Evolutionary conservation across 35 echinoderm and acorn worm species (phyloP), one percentile per base, ranked within the genome.

Genomic region (Apostichopus japonicus): DNA sequence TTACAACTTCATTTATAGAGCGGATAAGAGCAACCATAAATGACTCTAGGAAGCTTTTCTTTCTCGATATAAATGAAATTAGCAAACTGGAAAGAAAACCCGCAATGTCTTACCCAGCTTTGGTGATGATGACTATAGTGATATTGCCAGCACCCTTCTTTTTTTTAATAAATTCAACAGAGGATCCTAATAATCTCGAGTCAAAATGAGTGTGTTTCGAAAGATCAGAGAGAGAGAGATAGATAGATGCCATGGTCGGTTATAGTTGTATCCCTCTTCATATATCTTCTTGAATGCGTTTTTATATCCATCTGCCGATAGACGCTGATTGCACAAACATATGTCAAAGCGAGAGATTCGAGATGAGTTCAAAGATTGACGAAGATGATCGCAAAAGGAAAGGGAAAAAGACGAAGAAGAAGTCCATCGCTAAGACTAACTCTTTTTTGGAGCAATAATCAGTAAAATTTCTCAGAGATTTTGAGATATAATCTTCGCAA

Each of bases 291-390:
- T 59, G 81, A 84, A 23, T 55, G 19, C 54, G 56, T 56, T 84
- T 84, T 84, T 84, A 84, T 58, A 57, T 22, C 54, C 81, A 84
- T 84, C 81, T 84, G 81, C 81, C 81, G 54, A 55, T 84, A 53
- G 15, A 17, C 22, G 81, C 11, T 84, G 81, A 84, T 84, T 84
- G 81, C 55, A 84, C 81, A 84, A 84, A 84, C 81, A 84, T 84
- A 84, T 84, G 81, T 84, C 81, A 84, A 15, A 61, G 8, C 57
- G 13, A 13, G 57, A 19, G 71, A 75, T 75, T 75, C 71, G 71
- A 23, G 71, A 75, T n/a, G 71, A 75, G 15, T 75, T 13, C 7
- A 61, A 61, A 61, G 57, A 61, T 61, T 61, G 57, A 61, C 57
- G 57, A 61, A 61, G 57, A 61, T 61, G 57, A 61, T 10, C 1